Percentiles rank a stretch among this genome's conserved stretches.
Conservation (phyloP, 2,888 invertebrate species). For the Drosophila percnosoma region DNA sequence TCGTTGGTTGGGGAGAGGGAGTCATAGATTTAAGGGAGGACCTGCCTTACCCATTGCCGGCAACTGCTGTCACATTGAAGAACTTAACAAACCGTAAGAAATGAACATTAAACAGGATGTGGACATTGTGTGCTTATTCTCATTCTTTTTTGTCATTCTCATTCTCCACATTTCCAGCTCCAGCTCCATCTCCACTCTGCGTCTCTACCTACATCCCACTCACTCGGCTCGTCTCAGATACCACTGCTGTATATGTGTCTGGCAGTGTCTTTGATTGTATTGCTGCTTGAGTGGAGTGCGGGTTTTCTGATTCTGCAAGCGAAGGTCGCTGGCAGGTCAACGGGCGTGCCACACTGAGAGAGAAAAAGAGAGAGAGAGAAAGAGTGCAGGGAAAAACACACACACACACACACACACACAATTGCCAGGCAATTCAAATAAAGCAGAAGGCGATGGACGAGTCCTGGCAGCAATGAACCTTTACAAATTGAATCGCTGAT, state of each 20-base stretch:
- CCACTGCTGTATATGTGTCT: constrained; percentile 29
- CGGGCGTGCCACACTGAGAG: constrained; percentile 17
- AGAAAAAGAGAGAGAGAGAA: not conserved
- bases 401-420: constrained; percentile 11
- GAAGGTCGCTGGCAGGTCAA: constrained; percentile 72
- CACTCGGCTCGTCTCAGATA: constrained; percentile 3
- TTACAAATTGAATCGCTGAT: constrained; percentile 82
- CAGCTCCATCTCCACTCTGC: constrained; percentile 1
- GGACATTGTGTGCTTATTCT: constrained; percentile 43
- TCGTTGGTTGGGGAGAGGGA: not conserved
- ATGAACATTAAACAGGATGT: constrained; percentile 72
- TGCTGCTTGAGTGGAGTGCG: constrained; percentile 43
- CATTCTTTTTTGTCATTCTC: constrained; percentile 7
- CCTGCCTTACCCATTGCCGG: constrained; percentile 3
- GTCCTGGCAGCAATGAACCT: constrained; percentile 68
- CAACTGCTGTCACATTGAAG: constrained; percentile 62
- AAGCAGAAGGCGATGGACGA: constrained; percentile 30
- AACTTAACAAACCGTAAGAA: constrained; percentile 76
- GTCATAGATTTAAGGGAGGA: constrained; percentile 2
- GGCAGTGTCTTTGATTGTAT: constrained; percentile 56
- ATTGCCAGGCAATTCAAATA: constrained; percentile 64
- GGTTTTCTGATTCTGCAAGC: constrained; percentile 44
- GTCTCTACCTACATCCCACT: not conserved
- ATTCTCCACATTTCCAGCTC: not conserved
- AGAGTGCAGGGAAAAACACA: not conserved